phyloP scores from a whole-genome alignment of 2,888 invertebrate genomes.

The Resseliella maxima region DNA sequence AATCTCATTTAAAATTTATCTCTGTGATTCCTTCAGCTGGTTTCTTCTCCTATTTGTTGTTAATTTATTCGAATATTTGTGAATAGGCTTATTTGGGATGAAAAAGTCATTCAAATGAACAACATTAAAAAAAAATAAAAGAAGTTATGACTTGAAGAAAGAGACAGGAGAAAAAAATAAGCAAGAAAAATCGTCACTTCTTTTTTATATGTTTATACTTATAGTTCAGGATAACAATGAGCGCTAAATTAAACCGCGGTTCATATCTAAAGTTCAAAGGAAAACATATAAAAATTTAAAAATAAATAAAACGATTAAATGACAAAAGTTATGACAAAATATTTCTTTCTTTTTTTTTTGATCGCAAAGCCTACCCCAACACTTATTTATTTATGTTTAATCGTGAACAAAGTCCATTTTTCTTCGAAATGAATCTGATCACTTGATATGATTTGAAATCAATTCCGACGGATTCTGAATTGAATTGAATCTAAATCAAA shows the following conservation, averaged over 20 bases:
- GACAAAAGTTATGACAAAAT: constrained; percentile 11
- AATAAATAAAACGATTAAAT: background rate
- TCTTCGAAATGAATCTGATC: background rate
- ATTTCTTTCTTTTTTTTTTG: no score
- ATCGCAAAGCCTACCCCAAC: background rate
- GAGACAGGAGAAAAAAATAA: background rate
- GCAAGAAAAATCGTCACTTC: constrained; percentile 16
- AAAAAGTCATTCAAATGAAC: background rate
- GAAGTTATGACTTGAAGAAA: background rate
- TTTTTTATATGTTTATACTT: background rate
- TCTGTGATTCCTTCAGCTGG: background rate
- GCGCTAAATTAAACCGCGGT: background rate
- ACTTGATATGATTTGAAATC: no score
- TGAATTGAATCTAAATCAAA: no score
- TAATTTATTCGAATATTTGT: background rate
- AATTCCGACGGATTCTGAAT: no score
- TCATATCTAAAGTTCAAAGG: background rate
- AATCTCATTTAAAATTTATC: constrained; percentile 14
- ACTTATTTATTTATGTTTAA: background rate
- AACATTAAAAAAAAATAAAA: constrained; percentile 31
- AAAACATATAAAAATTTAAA: background rate
- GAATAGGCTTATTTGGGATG: background rate
- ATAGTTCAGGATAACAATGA: background rate
- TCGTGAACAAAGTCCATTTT: background rate
- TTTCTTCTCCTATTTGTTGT: background rate